Percentiles rank a stretch among this genome's conserved stretches.
phyloP scores from a whole-genome alignment of 2,888 invertebrate species.

The Cephus sareptanus region DNA sequence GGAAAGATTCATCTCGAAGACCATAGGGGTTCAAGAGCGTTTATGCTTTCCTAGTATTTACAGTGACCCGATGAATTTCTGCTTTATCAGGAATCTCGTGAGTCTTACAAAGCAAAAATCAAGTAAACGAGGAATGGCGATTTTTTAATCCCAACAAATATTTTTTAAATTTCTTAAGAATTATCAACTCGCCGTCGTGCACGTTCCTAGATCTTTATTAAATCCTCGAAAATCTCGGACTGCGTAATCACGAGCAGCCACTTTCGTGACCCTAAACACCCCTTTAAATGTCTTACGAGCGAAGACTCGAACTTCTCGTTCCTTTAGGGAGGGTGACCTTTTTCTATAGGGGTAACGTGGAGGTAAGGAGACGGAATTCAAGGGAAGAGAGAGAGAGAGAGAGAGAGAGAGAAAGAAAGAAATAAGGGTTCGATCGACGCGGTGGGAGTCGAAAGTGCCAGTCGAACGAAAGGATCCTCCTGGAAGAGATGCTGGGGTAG shows the following conservation, averaged over 20 bases:
- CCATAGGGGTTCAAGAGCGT: no score
- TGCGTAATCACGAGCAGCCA: constrained; percentile 29
- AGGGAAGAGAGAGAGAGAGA: not conserved
- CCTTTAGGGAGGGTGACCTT: not conserved
- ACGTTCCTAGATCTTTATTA: constrained; percentile 1
- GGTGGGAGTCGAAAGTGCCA: not conserved
- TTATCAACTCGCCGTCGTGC: no score
- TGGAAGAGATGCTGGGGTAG: not conserved
- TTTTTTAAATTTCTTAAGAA: no score
- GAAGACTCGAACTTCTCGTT: not conserved
- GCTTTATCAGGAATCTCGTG: no score
- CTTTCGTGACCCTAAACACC: constrained; percentile 13
- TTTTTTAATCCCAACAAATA: no score
- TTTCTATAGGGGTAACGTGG: not conserved
- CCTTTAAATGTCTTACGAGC: not conserved
- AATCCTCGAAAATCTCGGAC: constrained; percentile 18
- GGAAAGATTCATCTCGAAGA: no score
- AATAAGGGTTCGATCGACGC: not conserved
- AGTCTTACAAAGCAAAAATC: no score
- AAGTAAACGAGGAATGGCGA: no score
- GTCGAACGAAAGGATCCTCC: not conserved
- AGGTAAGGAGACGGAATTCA: not conserved
- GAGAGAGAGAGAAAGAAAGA: constrained; percentile 7
- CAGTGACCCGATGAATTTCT: no score
- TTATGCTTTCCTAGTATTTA: no score